Evolutionary conservation across 1,140 invertebrate species (phyloP).

Genomic region (Littorina saxatilis): DNA sequence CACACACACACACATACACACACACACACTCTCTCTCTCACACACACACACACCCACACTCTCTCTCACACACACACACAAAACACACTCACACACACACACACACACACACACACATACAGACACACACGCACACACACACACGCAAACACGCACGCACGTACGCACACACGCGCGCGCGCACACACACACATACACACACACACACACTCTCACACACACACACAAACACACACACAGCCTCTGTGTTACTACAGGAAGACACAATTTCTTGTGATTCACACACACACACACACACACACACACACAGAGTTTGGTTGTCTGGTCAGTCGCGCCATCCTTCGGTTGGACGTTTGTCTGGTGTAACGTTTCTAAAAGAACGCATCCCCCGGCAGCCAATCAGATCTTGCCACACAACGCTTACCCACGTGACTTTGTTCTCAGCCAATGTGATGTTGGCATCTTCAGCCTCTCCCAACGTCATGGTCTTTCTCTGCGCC

Average conservation of each 20-base stretch:
- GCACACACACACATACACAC: neutral
- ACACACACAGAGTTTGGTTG: neutral
- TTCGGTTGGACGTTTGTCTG: no score
- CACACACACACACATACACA: constrained; percentile 16
- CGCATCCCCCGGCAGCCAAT: no score
- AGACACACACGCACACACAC: no score
- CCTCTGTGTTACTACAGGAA: neutral
- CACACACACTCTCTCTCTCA: no score
- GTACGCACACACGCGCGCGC: no score
- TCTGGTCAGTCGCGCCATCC: no score
- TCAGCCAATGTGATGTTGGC: constrained; percentile 17
- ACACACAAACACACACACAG: neutral
- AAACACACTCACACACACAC: constrained; percentile 13
- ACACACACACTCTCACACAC: neutral
- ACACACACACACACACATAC: neutral
- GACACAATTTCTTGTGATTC: neutral
- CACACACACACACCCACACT: no score
- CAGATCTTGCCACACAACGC: no score
- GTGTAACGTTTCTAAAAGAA: no score
- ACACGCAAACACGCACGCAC: no score
- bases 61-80: no score
- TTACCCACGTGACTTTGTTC: constrained; percentile 29
- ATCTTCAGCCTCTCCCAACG: constrained; percentile 13
- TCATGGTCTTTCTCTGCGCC: neutral
- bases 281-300: constrained; percentile 19